Base-by-base conservation (phyloP, 2,888 invertebrate species). In the Panzeria rudis region DNA sequence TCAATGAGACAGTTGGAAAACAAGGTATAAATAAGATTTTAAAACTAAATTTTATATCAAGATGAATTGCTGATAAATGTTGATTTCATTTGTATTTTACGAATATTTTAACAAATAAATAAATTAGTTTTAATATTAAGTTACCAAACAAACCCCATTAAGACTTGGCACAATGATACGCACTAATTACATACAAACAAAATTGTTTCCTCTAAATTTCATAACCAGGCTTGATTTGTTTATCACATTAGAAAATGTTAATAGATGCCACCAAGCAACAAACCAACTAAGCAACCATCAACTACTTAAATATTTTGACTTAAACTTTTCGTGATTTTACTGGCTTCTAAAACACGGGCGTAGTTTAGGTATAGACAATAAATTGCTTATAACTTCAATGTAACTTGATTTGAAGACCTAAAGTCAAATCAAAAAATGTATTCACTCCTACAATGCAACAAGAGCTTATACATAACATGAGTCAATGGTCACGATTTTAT, bases 401-500 rank as follows among this genome's bases (percentile, higher is more conserved):
- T 66, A 68, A 68, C 69, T 77, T 76, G 52, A 66, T 59, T 80
- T 71, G 47, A 78, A 66, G 76, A 78, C 80, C 69, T 85, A 52
- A 81, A 85, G 73, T 69, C 77, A 78, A 85, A 85, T 64, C 73
- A 73, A 68, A 25, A 79, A 78, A 52, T 20, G 35, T 47, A 11
- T 25, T 25, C 3, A 56, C 6, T 32, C 35, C 5, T n/a, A 78
- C 41, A 64, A 44, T 56, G 8, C 35, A 79, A 50, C 23, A 54
- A 25, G 1, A 17, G 62, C 2, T 50, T 56, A 32, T 8, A 69
- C 20, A 20, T 61, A 77, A 83, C 75, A 84, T n/a, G n/a, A 62
- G 35, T 75, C 56, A 85, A 73, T 79, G 84, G 83, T 86, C 87
- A 87, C 87, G 87, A 86, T 84, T 83, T 75, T n/a, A 50, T 54